Conservation (phyloP, 2,888 invertebrate species). For the Lordiphosa fenestrarum region DNA sequence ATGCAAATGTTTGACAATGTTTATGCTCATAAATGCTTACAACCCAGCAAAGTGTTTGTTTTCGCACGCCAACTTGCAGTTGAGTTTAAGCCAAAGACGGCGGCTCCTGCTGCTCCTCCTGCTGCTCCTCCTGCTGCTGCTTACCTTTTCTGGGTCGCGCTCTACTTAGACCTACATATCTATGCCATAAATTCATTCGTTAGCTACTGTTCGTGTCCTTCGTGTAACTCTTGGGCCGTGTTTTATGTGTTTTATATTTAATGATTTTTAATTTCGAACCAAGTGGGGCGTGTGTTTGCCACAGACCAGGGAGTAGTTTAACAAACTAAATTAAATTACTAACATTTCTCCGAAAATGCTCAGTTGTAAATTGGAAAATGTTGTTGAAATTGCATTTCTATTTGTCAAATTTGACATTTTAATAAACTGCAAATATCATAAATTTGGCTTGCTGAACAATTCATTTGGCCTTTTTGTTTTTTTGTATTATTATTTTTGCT, state of each 20-base stretch:
- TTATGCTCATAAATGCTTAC: slow-evolving; percentile 50
- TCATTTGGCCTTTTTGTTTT: no score
- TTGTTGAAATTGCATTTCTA: not conserved
- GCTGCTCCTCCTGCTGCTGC: not conserved
- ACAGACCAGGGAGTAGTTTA: no score
- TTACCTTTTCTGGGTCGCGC: slow-evolving; percentile 3
- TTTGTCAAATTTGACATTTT: no score
- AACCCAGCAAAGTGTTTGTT: slow-evolving; percentile 35
- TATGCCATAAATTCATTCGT: slow-evolving; percentile 52
- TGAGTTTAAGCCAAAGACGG: slow-evolving; percentile 1
- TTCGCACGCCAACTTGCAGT: slow-evolving; percentile 10
- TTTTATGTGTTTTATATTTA: not conserved
- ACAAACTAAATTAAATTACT: no score
- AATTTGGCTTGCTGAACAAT: no score
- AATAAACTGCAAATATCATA: no score
- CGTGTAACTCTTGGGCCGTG: no score
- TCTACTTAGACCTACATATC: not conserved
- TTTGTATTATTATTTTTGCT: no score
- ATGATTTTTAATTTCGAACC: no score
- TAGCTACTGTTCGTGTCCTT: slow-evolving; percentile 17
- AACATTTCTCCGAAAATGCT: no score
- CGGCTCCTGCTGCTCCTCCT: not conserved
- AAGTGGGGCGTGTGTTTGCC: no score
- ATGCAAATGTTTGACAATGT: slow-evolving; percentile 60
- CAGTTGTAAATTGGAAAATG: not conserved